Conservation (phyloP, 2,888 invertebrate genomes). For the Volucella inflata region DNA sequence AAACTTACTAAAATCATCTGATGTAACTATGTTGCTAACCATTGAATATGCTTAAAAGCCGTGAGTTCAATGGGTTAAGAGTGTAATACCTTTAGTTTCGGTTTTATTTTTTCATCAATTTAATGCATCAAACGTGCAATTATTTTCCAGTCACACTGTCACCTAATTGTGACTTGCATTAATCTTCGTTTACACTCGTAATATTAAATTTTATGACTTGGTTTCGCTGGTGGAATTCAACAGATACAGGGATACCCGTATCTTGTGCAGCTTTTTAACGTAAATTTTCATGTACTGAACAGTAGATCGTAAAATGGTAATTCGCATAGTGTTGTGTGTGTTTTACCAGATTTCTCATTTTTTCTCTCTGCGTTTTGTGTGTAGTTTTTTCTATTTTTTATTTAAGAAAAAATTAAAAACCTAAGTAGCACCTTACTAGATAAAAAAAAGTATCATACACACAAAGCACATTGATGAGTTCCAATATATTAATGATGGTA, state of each 20-base stretch:
- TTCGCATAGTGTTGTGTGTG: constrained; percentile 48
- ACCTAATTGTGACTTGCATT: constrained; percentile 73
- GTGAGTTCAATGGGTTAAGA: constrained; percentile 15
- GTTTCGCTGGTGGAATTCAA: constrained; percentile 47
- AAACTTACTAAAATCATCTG: too few relatives aligned
- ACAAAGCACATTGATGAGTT: constrained; percentile 53
- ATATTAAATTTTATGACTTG: constrained; percentile 57
- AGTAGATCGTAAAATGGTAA: constrained; percentile 66
- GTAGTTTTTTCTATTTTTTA: not conserved
- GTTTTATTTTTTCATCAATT: constrained; percentile 10
- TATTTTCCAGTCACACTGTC: constrained; percentile 64
- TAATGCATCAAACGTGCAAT: constrained; percentile 62
- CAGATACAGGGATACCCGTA: constrained; percentile 6
- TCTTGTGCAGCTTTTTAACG: constrained; percentile 47
- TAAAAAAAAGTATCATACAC: constrained; percentile 16
- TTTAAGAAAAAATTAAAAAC: constrained; percentile 38
- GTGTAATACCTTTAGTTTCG: not conserved
- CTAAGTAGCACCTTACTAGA: constrained; percentile 24
- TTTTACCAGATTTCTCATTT: constrained; percentile 66
- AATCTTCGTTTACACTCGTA: constrained; percentile 58
- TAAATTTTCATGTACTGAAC: constrained; percentile 17
- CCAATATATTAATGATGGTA: constrained; percentile 69
- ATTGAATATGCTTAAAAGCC: not conserved
- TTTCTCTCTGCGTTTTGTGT: not conserved
- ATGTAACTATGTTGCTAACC: not conserved